Evolutionary conservation across 2,113 vertebrate species (phyloP), one percentile per base, ranked within the genome.

Genomic region (Notothenia rossii): DNA sequence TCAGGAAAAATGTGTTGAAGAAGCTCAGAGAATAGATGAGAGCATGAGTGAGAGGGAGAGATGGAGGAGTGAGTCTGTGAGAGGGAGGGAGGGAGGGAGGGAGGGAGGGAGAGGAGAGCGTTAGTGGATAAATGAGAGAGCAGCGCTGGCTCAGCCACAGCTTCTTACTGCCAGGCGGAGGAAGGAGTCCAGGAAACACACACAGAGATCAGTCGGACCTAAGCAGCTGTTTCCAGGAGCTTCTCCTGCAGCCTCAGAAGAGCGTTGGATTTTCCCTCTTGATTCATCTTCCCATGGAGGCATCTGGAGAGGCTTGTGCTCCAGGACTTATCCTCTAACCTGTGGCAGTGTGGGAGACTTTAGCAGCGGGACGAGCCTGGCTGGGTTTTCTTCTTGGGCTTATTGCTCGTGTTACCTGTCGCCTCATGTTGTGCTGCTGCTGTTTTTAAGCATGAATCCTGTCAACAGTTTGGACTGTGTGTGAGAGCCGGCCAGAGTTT

Each of bases 171-270:
- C 84, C 84, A 86, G 76, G 67, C 53, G 67, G 50, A 88, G 86
- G 69, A 83, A 61, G 81, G 63, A 84, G 75, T 74, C 80, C 79
- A 79, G 86, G 74, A 85, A 61, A 10, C 87, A 58, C 82, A 71
- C 74, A 65, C 65, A 71, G 59, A 45, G 75, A 66, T 77, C 74
- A 78, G 72, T 13, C 0, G 63, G 77, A 66, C 22, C 53, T 55
- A 45, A 94, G 63, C 92, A 93, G 90, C 93, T 94, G 83, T 54
- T 73, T 61, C 49, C 55, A 71, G 80, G 67, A 88, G 72, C 72
- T 25, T 59, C 85, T 80, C 76, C 72, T 75, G 73, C 86, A 77
- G 75, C 60, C 55, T 62, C 56, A 83, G 86, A 75, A 17, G 49
- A 67, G 49, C 29, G 11, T 4, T 83, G 88, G 84, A 88, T 83